Base-by-base conservation (phyloP, 2,888 invertebrate species). In the Erebia aethiops region DNA sequence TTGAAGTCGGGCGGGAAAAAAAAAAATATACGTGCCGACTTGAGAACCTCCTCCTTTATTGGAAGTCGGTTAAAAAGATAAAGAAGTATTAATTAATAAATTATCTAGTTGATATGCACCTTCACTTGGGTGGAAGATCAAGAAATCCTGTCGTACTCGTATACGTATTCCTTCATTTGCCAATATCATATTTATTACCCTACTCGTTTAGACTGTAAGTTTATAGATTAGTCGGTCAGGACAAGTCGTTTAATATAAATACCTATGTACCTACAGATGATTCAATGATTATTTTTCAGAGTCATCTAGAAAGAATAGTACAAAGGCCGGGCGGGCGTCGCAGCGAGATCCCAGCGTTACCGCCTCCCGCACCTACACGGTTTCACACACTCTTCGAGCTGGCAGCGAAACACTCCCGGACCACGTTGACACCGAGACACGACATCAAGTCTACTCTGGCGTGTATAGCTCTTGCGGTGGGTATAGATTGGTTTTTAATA, bases 381-480 rank as follows among this genome's bases (percentile, higher is more conserved):
- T 98, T 98, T 87, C 97, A 97, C 71, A 96, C 97, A 41, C 95
- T 97, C n/a, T 98, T 98, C 87, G 98, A 98, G 84, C 92, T 98
- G 77, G 96, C 96, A 0, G 95, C 95, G 0, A 94, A 94, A 68
- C 96, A 96, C 80, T 89, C 95, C 0, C 83, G 92, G 21, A 93
- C 93, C 18, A 91, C 90, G 0, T 84, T 92, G 41, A 91, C 91
- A 0, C 91, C 90, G 0, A 81, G 91, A 67, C 94, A 95, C 65
- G 93, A 96, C 71, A 94, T 95, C 81, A 94, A 94, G 71, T 97
- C 96, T 7, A 96, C 96, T 0, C 87, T 98, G 73, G 96, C 97
- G 11, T 96, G 96, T 86, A 97, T 98, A 74, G 98, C 98, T 0
- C 95, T 97, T 9, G 89, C 90, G 77, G 93, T 93, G 76, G 84